Percentiles rank a stretch among this genome's conserved stretches.
These are phyloP conservation scores for Nettapus auritus DNA, from an alignment of 2,113 vertebrate species.

Conservation along the genomic window DNA sequence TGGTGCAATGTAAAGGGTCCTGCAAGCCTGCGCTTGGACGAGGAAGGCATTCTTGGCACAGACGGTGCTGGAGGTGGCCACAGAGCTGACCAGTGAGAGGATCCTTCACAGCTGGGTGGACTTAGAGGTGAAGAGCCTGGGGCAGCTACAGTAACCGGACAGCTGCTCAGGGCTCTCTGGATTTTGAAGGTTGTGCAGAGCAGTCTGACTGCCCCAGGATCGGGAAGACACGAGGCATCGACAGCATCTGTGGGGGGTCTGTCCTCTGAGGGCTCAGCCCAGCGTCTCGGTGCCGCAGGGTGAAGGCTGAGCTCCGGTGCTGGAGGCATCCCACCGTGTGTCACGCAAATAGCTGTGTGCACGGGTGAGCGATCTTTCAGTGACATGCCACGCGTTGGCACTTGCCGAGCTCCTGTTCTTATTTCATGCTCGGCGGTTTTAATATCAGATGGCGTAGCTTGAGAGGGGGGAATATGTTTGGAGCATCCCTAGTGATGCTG, in stretches of 20 bases:
- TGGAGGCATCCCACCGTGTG: not conserved
- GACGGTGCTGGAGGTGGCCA: not conserved
- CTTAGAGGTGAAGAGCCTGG: not conserved
- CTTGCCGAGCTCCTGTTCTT: not conserved
- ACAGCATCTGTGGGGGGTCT: not conserved
- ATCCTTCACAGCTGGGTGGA: conserved; percentile 31
- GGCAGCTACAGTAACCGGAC: not conserved
- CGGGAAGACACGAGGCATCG: not conserved
- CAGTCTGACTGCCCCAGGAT: not conserved
- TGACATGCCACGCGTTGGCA: not conserved
- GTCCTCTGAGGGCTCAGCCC: not conserved
- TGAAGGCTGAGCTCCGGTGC: accelerated
- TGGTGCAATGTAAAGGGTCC: not conserved
- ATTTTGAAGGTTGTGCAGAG: not conserved
- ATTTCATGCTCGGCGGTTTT: conserved; percentile 28
- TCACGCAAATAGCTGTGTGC: not conserved
- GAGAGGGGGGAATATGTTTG: conserved; percentile 40
- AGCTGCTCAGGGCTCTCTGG: not conserved
- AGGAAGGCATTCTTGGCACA: not conserved
- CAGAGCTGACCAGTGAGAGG: not conserved
- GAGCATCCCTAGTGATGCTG: conserved; percentile 53
- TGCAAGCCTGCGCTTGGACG: not conserved
- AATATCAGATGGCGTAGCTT: conserved; percentile 36
- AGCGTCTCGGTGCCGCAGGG: not conserved
- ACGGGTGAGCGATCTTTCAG: not conserved